Evolutionary conservation across 2,888 invertebrate species (phyloP), one percentile per base, ranked within the genome.

Genomic region (Coelinius sp.): DNA sequence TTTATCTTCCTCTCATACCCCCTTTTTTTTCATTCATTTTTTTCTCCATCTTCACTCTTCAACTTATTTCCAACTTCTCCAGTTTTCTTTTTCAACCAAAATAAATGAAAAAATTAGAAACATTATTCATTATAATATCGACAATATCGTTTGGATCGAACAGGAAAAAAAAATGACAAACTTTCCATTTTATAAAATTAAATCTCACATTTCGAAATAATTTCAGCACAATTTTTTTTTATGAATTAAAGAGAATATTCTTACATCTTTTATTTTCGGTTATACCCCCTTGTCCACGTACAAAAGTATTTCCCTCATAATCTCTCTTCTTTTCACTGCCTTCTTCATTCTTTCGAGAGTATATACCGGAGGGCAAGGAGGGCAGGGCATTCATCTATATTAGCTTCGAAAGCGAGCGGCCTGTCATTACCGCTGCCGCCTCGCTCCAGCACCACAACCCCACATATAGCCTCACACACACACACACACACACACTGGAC

Each of bases 341-440:
- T 41, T 66, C 68, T 53, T 65, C 5, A 52, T 65, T 71, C 56
- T 72, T 68, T 64, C 66, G 56, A 68, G 67, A 41, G 52, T 68
- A 81, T 68, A 81, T 80, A 81, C 86, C 84, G 83, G 82, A 82
- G 85, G 85, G 84, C 84, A 84, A 85, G 83, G 82, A 85, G 85
- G 85, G 84, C 84, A 85, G 85, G 82, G 87, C 87, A 88, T 87
- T 87, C 87, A 86, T 87, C 86, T 87, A 86, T 87, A 87, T 88
- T 88, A 88, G 87, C 87, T 87, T 83, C 87, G 86, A 87, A 84
- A 88, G 85, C 86, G 84, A 83, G 85, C 85, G 87, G 88, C 85
- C 87, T 88, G 87, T 88, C 87, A 88, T 87, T 88, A 88, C 84
- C 87, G 85, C 82, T 82, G 84, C 86, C 86, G 85, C 76, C 78